A percentile compares a stretch with the other conserved stretches of the same genome.
phyloP scores from a whole-genome alignment of 2,888 invertebrate genomes.

The Drosophila seclusa region DNA sequence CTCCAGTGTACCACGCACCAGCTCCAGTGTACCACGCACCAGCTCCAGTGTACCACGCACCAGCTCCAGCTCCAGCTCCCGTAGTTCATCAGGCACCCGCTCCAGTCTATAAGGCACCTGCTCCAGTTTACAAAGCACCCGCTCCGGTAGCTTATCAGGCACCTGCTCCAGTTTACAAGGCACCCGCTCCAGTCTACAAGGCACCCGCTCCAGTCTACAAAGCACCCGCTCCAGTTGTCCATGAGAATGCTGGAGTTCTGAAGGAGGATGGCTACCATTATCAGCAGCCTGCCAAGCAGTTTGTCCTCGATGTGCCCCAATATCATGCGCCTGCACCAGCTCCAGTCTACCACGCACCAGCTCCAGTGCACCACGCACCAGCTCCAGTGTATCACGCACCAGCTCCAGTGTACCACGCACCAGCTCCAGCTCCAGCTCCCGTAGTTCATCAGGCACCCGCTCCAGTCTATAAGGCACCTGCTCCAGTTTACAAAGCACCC shows the following conservation, averaged over 20 bases:
- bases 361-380: constrained; percentile 7
- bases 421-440: constrained; percentile 35
- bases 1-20: constrained; percentile 17
- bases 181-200: constrained; percentile 45
- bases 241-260: constrained; percentile 48
- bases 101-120: constrained; percentile 24
- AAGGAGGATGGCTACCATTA: constrained; percentile 58
- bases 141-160: constrained; percentile 4
- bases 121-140: constrained; percentile 9
- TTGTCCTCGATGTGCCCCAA: constrained; percentile 72
- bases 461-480: constrained; percentile 11
- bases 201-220: constrained; percentile 36
- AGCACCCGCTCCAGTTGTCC: constrained; percentile 22
- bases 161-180: too few relatives aligned
- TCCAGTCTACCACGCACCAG: constrained; percentile 19
- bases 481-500: constrained; percentile 37
- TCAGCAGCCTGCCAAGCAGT: neutral
- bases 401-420: constrained; percentile 41
- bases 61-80: constrained; percentile 27
- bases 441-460: constrained; percentile 10
- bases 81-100: constrained; percentile 19
- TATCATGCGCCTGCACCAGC: constrained; percentile 15
- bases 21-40: constrained; percentile 40
- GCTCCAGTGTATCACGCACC: constrained; percentile 19
- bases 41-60: constrained; percentile 21